Base-by-base conservation (phyloP, 2,113 vertebrate species). In the Chaetodon auriga region DNA sequence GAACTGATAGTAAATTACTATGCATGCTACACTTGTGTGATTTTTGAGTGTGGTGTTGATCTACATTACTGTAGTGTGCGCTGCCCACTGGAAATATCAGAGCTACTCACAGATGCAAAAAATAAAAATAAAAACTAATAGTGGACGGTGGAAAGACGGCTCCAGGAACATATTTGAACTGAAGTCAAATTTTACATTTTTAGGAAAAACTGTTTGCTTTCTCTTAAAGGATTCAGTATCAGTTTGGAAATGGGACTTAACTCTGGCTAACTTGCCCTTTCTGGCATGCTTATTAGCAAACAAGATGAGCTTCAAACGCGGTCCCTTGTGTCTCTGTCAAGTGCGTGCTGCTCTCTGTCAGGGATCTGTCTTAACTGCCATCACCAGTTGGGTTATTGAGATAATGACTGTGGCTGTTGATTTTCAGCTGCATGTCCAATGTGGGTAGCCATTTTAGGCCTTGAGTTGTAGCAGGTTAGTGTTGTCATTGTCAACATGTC, bases 211-310 rank as follows among this genome's bases (percentile, higher is more conserved):
- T 30, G 60, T 11, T 38, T 30, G 0, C 23, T 30, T 58, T 58
- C 23, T 58, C 11, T 57, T 25, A 25, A 57, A 41, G 8, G 38
- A 12, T 14, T 25, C 14, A 69, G 13, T 45, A 41, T 72, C 18
- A 53, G 18, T 36, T 45, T 68, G 23, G 5, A 71, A 78, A 62
- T 68, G 7, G 11, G 18, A 23, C 38, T 62, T 30, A 21, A 21
- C 25, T 72, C 7, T 15, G 3, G 43, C 61, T 68, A 77, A 84
- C 80, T 71, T 82, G 73, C 45, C 51, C 12, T 15, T 53, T 51
- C 69, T 82, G 66, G 70, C 57, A 30, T 78, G 25, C 63, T 64
- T 69, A 77, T 89, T 82, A 91, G 53, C 58, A 54, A n/a, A 65
- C 21, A 55, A 30, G 19, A 75, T 81, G 18, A 36, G 72, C 71